Evolutionary conservation across 2,113 vertebrate species (phyloP).

Genomic region (Periophthalmodon schlosseri): DNA sequence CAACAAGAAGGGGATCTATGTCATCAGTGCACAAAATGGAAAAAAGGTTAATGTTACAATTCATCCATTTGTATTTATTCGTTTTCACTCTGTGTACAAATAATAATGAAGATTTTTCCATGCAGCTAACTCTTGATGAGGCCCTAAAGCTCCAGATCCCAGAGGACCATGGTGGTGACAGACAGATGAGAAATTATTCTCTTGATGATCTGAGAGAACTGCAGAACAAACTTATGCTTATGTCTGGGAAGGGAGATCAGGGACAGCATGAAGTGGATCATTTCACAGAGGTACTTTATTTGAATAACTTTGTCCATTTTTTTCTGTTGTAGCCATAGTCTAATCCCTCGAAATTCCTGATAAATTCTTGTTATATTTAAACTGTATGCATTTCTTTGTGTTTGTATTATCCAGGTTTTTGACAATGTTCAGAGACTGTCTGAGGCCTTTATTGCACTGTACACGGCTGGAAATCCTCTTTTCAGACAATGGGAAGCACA

Average conservation of each 20-base stretch:
- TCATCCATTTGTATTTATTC: not conserved
- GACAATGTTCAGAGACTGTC: slow-evolving; percentile 84
- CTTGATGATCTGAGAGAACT: slow-evolving; percentile 89
- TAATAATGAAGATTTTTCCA: not conserved
- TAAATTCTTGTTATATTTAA: not conserved
- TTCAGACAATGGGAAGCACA: slow-evolving; percentile 85
- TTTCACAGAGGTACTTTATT: slow-evolving; percentile 84
- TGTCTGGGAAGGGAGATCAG: slow-evolving; percentile 92
- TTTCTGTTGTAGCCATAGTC: not conserved
- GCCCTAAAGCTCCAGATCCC: slow-evolving; percentile 79
- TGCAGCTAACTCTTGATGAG: slow-evolving; percentile 82
- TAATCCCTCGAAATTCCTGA: too few species aligned
- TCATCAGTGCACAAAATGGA: slow-evolving; percentile 75
- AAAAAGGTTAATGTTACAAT: slow-evolving; percentile 64
- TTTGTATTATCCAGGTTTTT: slow-evolving; percentile 81
- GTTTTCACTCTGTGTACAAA: not conserved
- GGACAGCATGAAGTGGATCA: slow-evolving; percentile 84
- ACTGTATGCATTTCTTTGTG: slow-evolving; percentile 4
- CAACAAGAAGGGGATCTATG: slow-evolving; percentile 87
- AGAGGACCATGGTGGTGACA: slow-evolving; percentile 67
- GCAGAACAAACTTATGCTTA: slow-evolving; percentile 96
- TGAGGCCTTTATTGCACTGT: slow-evolving; percentile 85
- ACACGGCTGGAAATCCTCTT: slow-evolving; percentile 87
- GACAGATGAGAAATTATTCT: slow-evolving; percentile 73
- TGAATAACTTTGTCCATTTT: not conserved